A percentile compares a stretch with the other conserved stretches of the same genome.
These are phyloP conservation scores for Diorhabda carinulata DNA, from an alignment of 1,140 invertebrate genomes.

Conservation along the genomic window DNA sequence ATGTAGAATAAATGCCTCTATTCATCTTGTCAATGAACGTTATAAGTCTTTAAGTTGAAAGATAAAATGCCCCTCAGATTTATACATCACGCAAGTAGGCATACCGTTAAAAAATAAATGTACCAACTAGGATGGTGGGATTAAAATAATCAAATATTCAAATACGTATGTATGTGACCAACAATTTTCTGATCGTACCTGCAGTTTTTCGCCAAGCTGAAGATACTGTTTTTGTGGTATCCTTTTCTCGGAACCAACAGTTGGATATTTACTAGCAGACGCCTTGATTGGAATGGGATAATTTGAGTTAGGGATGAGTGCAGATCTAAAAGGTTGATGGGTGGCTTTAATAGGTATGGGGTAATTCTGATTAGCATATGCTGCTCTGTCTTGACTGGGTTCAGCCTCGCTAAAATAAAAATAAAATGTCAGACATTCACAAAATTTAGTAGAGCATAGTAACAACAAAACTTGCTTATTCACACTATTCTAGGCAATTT, in stretches of 20 bases:
- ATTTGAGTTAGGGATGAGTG: slow-evolving; percentile 9
- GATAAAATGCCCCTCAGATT: no score
- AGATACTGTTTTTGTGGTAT: slow-evolving; percentile 24
- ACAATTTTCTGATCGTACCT: slow-evolving; percentile 8
- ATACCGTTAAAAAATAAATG: no score
- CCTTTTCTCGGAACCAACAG: slow-evolving; percentile 8
- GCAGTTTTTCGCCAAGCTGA: slow-evolving; percentile 20
- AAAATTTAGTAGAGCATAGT: no score
- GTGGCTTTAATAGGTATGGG: slow-evolving; percentile 12
- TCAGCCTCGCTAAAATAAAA: slow-evolving; percentile 22
- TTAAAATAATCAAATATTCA: no score
- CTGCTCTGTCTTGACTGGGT: slow-evolving; percentile 35
- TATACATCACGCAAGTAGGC: no score
- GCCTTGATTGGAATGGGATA: slow-evolving; percentile 16
- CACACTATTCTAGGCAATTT: no score
- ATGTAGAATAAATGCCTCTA: no score
- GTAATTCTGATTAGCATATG: slow-evolving; percentile 35
- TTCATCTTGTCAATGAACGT: no score
- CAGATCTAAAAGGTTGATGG: neutral
- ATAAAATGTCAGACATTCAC: neutral
- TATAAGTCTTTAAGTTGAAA: no score
- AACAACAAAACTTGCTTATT: no score
- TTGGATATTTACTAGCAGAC: slow-evolving; percentile 8
- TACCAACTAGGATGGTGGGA: no score
- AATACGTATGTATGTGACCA: no score